phyloP scores from a whole-genome alignment of 1,140 invertebrate genomes.

The Periplaneta americana region DNA sequence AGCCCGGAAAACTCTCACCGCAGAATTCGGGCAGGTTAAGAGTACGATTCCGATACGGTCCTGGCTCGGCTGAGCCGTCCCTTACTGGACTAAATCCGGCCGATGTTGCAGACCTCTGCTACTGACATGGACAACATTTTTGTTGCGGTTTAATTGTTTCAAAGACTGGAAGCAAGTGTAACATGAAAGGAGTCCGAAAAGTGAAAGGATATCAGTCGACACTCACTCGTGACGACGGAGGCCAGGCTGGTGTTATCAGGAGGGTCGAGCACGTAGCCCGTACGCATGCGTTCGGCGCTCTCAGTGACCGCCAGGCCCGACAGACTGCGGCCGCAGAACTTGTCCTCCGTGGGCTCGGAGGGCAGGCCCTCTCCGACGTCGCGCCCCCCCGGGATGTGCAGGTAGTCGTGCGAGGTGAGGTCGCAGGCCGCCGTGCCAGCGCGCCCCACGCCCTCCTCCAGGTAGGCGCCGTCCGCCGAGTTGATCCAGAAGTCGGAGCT shows the following conservation, averaged over 20 bases:
- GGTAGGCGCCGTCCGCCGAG: constrained; percentile 19
- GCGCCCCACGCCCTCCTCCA: constrained; percentile 22
- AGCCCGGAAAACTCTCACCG: no score
- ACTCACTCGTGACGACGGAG: constrained; percentile 21
- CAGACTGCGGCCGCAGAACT: constrained; percentile 23
- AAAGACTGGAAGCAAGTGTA: background rate
- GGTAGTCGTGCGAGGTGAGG: constrained; percentile 22
- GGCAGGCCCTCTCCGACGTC: constrained; percentile 16
- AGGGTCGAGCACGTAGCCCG: constrained; percentile 19
- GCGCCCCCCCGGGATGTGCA: constrained; percentile 21
- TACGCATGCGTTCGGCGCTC: constrained; percentile 17
- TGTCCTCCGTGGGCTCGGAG: constrained; percentile 13
- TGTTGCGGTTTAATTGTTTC: background rate
- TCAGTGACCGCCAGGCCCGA: constrained; percentile 23
- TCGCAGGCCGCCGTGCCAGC: constrained; percentile 23
- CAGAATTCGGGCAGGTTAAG: no score
- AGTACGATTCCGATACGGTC: background rate
- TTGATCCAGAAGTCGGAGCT: constrained; percentile 21
- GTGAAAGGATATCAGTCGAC: background rate
- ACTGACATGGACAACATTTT: background rate
- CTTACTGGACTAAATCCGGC: background rate
- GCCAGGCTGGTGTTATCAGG: constrained; percentile 20
- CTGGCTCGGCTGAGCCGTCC: background rate
- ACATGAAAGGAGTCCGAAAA: background rate
- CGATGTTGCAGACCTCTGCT: background rate